phyloP scores from a whole-genome alignment of 2,797 vertebrate species.

The Pristis pectinata region DNA sequence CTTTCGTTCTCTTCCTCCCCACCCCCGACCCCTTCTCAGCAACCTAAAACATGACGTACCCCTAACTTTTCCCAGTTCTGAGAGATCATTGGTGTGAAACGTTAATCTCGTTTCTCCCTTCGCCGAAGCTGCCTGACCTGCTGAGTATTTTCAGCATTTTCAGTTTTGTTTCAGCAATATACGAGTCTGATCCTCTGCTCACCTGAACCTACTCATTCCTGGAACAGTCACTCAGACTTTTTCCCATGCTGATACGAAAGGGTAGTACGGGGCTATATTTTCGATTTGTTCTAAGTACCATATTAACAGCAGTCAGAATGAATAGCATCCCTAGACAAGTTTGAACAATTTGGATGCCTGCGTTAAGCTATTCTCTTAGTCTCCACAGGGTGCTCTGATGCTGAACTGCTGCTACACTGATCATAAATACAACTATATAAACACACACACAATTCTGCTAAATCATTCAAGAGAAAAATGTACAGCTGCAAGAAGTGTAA shows the following conservation, averaged over 20 bases:
- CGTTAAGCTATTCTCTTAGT: not conserved
- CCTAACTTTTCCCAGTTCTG: not conserved
- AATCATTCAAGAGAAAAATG: not conserved
- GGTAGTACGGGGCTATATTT: not conserved
- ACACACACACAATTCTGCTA: not conserved
- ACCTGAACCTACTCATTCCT: not conserved
- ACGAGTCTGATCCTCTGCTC: not conserved
- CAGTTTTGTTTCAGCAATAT: not conserved
- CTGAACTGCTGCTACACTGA: not conserved
- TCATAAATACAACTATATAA: not conserved
- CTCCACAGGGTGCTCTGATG: not conserved
- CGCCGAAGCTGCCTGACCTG: not conserved
- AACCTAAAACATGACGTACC: no score
- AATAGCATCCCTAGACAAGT: not conserved
- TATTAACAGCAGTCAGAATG: not conserved
- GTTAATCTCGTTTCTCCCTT: not conserved
- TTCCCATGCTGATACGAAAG: not conserved
- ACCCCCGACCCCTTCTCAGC: no score
- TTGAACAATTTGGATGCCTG: not conserved
- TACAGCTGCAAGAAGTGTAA: not conserved
- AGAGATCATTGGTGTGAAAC: not conserved
- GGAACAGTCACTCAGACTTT: no score
- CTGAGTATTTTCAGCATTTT: not conserved
- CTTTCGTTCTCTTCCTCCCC: no score
- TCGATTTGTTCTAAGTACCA: not conserved